Evolutionary conservation across 2,888 invertebrate genomes (phyloP), one percentile per base, ranked within the genome.

Genomic region (Drosophila atroscutellata): DNA sequence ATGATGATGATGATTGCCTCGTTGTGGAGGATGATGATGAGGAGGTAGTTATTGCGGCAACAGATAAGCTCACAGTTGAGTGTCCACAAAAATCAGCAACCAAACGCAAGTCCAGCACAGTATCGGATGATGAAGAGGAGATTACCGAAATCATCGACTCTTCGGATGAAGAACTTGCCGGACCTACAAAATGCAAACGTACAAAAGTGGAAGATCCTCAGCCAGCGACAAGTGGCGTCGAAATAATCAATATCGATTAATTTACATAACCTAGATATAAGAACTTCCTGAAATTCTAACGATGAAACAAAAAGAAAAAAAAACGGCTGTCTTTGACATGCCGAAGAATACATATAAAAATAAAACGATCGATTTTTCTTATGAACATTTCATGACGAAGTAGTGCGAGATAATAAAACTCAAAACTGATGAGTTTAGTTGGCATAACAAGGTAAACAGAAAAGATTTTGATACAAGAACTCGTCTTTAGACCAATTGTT

Each of bases 1-100:
- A 85, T 5, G 88, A 91, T 55, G 93, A 92, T 70, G 90, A 91
- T 66, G 93, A 93, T 77, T 88, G 92, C 32, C 81, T 84, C 11
- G 66, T 92, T 11, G 84, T 93, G 56, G 92, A 92, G 58, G 92
- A 92, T 59, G 92, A 91, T 4, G 89, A 91, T 8, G 72, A 59
- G 9, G 68, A 77, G 3, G 47, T 69, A n/a, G 75, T 79, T 8
- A 67, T 47, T 18, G 62, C 75, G 6, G 74, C 75, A 51, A 75
- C 80, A n/a, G 75, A 83, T 36, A 86, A 91, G 42, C 75, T 86
- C 0, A 63, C 65, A 7, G 79, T 74, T 4, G 58, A 74, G 26
- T 77, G 72, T 37, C 70, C 83, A 0, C 60, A 69, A 30, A 82
- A 81, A 54, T 32, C 28, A 0, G 79, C 81, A 9, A 62, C 64